Conservation (phyloP, 2,113 vertebrate genomes). For the Martes martes region DNA sequence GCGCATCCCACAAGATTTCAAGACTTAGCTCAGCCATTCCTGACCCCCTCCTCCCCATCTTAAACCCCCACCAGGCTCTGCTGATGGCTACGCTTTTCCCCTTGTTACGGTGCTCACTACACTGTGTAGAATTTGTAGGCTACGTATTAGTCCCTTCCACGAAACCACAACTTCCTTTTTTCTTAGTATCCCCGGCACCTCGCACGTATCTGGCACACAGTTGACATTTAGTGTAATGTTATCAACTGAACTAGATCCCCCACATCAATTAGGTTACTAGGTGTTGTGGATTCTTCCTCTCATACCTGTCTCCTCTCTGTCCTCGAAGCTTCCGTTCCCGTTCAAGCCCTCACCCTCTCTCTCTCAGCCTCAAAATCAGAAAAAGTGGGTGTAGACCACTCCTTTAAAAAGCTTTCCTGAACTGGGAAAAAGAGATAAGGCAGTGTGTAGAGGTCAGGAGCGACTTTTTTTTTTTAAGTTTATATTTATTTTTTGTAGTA, state of each 20-base stretch:
- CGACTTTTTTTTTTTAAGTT: too few relatives aligned
- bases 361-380: not conserved
- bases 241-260: not conserved
- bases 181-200: not conserved
- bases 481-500: too few relatives aligned
- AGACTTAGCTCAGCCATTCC: slow-evolving; percentile 17
- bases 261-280: not conserved
- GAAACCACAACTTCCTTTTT: not conserved
- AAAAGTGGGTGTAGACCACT: too few relatives aligned
- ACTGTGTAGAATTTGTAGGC: not conserved
- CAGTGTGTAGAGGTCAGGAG: too few relatives aligned
- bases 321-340: not conserved
- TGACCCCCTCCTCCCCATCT: not conserved
- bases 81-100: not conserved
- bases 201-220: not conserved
- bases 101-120: not conserved
- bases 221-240: not conserved
- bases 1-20: not conserved
- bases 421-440: too few relatives aligned
- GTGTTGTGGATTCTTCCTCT: not conserved
- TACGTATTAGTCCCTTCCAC: not conserved
- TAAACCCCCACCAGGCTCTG: not conserved
- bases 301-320: not conserved
- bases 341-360: not conserved
- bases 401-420: too few relatives aligned